phyloP scores from a whole-genome alignment of 2,888 invertebrate genomes.

The Molanna angustata region DNA sequence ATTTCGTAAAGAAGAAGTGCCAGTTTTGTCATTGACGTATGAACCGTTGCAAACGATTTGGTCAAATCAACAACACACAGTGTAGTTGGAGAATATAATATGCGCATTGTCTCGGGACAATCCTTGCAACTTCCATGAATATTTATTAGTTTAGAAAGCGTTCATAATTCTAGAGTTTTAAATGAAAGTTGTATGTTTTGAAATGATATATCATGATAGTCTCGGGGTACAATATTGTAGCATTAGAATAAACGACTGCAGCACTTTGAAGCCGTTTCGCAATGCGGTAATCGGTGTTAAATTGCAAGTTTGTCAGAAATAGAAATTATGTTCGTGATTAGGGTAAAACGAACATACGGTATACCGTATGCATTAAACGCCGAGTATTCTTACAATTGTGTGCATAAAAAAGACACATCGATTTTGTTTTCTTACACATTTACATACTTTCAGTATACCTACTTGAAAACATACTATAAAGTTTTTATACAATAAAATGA shows the following conservation, averaged over 20 bases:
- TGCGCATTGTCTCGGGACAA: conserved; percentile 21
- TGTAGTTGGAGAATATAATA: conserved; percentile 28
- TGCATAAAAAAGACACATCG: too few relatives aligned
- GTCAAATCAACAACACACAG: conserved; percentile 27
- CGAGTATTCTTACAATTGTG: too few relatives aligned
- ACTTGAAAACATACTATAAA: too few relatives aligned
- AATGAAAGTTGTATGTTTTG: conserved; percentile 21
- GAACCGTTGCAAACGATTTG: conserved; percentile 23
- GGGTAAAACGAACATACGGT: too few relatives aligned
- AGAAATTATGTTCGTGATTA: too few relatives aligned
- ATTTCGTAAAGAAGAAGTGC: conserved; percentile 3
- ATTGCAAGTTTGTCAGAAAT: conserved; percentile 7
- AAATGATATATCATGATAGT: conserved; percentile 17
- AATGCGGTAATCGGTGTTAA: conserved; percentile 7
- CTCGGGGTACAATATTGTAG: conserved; percentile 14
- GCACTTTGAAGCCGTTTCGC: conserved; percentile 7
- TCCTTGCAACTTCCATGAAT: conserved; percentile 21
- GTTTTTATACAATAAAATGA: too few relatives aligned
- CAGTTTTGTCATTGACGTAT: conserved; percentile 15
- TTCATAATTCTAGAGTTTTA: conserved; percentile 15
- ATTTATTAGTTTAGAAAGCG: conserved; percentile 27
- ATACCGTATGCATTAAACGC: too few relatives aligned
- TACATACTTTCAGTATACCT: too few relatives aligned
- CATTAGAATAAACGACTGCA: conserved; percentile 11
- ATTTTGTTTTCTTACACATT: too few relatives aligned